These are phyloP conservation scores for Zeuzera pyrina DNA, from an alignment of 2,888 invertebrate species.

Conservation along the genomic window DNA sequence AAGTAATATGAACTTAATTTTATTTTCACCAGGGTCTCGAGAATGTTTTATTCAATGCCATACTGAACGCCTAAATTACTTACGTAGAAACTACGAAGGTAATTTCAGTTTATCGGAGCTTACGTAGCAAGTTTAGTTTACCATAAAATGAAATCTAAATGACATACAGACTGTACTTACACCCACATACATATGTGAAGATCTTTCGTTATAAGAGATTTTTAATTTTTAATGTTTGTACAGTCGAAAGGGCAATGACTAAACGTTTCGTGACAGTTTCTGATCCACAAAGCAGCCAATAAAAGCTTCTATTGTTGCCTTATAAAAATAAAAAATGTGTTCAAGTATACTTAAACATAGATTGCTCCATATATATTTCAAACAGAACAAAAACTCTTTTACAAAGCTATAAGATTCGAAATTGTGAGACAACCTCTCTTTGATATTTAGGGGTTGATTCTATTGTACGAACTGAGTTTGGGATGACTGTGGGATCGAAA, in stretches of 20 bases:
- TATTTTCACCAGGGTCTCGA: no score
- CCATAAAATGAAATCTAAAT: no score
- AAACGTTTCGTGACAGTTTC: constrained; percentile 55
- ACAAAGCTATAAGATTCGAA: background rate
- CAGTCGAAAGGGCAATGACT: constrained; percentile 55
- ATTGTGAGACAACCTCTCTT: background rate
- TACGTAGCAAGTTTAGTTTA: no score
- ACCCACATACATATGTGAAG: no score
- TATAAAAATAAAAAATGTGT: constrained; percentile 42
- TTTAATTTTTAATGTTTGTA: constrained; percentile 34
- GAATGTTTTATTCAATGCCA: no score
- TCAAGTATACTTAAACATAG: constrained; percentile 25
- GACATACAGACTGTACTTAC: no score
- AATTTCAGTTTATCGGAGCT: no score
- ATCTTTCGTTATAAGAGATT: no score
- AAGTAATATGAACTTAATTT: no score
- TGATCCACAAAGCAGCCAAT: constrained; percentile 62
- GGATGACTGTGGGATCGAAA: background rate
- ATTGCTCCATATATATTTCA: no score
- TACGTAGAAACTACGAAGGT: no score
- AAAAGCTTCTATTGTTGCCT: constrained; percentile 51
- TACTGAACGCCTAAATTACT: no score
- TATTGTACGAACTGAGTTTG: background rate
- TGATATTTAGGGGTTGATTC: background rate
- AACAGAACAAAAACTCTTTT: background rate